Base-by-base conservation (phyloP, 2,888 invertebrate species). In the Sialis fuliginosa region DNA sequence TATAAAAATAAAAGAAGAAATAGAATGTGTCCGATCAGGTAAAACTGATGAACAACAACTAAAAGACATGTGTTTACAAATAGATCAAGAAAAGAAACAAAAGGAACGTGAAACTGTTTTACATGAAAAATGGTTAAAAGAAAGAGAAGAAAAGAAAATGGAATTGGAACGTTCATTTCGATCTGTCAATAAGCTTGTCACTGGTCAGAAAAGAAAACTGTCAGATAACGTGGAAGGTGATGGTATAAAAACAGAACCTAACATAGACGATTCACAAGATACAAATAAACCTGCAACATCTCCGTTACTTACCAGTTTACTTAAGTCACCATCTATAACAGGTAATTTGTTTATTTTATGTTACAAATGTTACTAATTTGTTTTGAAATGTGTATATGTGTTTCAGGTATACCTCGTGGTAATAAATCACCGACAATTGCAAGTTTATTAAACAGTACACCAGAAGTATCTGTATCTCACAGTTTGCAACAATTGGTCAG, bases 221-320 rank as follows among this genome's bases (percentile, higher is more conserved):
- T 59, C 64, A 1, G 65, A 65, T 47, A 53, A 55, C 30, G 44
- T 61, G n/a, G 66, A 65, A 40, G 31, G 30, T 52, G 45, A 45
- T 10, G 31, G 39, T 5, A n/a, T 34, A 31, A 43, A 43, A 43
- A 49, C 56, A 8, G 62, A 62, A 39, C 35, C 13, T 50, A 9
- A 35, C 3, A 13, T 31, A 10, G 9, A 13, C 9, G 42, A 42
- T 12, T 35, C 31, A 12, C 47, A 52, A 35, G 58, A 57, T 50
- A 52, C 62, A 0, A 54, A 67, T 5, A 70, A 69, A 49, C 67
- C 74, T 3, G 76, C 74, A 0, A 69, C 79, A 0, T 80, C 81
- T 0, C 89, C 89, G 0, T 65, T 91, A 40, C 68, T 91, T 42
- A 88, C 90, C 6, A 88, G 88, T 42, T 68, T 91, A 35, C 66